Percentiles rank a stretch among this genome's conserved stretches.
Conservation (phyloP, 2,888 invertebrate genomes). For the Xestia sexstrigata region DNA sequence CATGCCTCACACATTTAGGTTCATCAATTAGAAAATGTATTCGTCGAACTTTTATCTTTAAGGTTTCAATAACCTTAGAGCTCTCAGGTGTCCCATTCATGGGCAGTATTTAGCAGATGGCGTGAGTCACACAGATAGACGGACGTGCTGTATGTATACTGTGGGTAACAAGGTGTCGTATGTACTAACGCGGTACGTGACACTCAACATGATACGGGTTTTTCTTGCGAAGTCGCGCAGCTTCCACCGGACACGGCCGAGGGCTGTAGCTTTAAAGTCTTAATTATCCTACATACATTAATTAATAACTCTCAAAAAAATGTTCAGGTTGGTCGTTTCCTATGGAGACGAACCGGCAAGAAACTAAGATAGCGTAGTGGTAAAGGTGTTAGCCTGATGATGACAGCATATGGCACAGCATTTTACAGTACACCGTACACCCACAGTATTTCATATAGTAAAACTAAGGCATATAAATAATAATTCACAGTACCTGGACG, state of each 20-base stretch:
- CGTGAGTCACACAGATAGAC: constrained; percentile 45
- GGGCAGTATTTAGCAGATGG: constrained; percentile 7
- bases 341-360: not conserved
- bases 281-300: not conserved
- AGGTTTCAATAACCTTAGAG: not conserved
- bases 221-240: constrained; percentile 50
- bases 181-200: constrained; percentile 34
- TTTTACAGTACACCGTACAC: too few relatives aligned
- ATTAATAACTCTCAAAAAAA: not conserved
- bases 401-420: too few relatives aligned
- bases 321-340: not conserved
- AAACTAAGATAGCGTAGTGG: not conserved
- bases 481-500: too few relatives aligned
- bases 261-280: constrained; percentile 20
- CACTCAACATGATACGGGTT: constrained; percentile 43
- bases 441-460: too few relatives aligned
- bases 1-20: not conserved
- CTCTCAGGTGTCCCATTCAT: constrained; percentile 22
- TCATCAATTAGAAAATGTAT: not conserved
- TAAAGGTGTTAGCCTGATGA: not conserved
- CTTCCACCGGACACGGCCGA: constrained; percentile 28
- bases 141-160: constrained; percentile 5
- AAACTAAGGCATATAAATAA: too few relatives aligned
- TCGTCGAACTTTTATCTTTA: not conserved
- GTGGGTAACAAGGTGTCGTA: constrained; percentile 37